A percentile compares a stretch with the other conserved stretches of the same genome.
These are phyloP conservation scores for Cataglyphis cursor DNA, from an alignment of 2,888 invertebrate species.

Conservation along the genomic window DNA sequence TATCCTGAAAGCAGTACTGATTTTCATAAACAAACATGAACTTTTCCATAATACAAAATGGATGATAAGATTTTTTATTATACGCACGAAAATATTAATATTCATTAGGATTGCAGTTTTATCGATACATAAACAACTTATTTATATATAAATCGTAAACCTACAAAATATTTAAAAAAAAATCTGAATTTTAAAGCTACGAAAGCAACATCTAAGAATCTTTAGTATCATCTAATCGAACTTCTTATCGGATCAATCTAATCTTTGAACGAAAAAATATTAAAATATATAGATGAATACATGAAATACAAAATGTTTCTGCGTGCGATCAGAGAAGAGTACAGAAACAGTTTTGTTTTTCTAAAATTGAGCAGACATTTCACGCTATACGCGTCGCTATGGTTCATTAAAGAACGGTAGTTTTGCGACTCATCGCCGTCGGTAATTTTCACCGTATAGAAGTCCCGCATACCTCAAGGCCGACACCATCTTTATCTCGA, in stretches of 20 bases:
- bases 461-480: slow-evolving; percentile 66
- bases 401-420: slow-evolving; percentile 36
- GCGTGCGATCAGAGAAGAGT: background rate
- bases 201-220: background rate
- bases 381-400: background rate
- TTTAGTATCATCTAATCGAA: background rate
- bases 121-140: background rate
- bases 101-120: background rate
- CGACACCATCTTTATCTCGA: slow-evolving; percentile 69
- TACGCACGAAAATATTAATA: too few relatives aligned
- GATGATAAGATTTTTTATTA: too few relatives aligned
- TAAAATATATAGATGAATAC: background rate
- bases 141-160: background rate
- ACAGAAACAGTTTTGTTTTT: background rate
- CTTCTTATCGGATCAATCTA: background rate
- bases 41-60: too few relatives aligned
- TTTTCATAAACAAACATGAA: background rate
- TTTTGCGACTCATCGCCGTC: slow-evolving; percentile 54
- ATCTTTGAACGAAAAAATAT: background rate
- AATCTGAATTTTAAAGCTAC: background rate
- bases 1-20: background rate
- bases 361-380: background rate
- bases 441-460: slow-evolving; percentile 53
- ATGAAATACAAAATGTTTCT: background rate
- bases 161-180: background rate